phyloP scores from a whole-genome alignment of 92 coral and sea anemone species.

The Zoanthus sansibaricus region DNA sequence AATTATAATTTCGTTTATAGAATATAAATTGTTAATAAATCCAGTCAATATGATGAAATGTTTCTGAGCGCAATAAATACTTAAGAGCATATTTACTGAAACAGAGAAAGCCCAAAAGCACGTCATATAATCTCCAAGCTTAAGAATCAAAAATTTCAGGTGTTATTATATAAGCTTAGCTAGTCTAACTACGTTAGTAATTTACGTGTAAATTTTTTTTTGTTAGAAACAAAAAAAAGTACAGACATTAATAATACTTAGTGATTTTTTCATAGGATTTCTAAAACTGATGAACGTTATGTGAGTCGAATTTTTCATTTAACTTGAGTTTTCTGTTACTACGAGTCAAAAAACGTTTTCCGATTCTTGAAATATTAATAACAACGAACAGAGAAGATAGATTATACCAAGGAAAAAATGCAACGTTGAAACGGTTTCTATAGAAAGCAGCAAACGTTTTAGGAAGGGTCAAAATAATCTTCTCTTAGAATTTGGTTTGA shows the following conservation, averaged over 20 bases:
- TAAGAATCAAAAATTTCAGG: background rate
- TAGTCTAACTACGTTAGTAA: constrained; percentile 14
- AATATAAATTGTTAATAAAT: constrained; percentile 27
- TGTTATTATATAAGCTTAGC: background rate
- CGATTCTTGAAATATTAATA: constrained; percentile 68
- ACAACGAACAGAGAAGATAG: constrained; percentile 61
- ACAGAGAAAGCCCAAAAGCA: background rate
- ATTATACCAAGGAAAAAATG: constrained; percentile 58
- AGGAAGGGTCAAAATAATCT: constrained; percentile 51
- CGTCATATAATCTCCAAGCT: constrained; percentile 1
- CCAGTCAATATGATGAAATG: no score
- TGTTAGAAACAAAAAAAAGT: constrained; percentile 15
- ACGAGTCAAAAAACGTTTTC: background rate
- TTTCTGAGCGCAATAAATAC: no score
- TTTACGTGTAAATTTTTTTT: background rate
- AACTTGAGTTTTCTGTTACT: background rate
- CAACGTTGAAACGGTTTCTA: constrained; percentile 37
- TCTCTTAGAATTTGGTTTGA: constrained; percentile 60
- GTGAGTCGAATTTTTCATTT: background rate
- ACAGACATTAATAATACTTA: background rate
- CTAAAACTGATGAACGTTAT: constrained; percentile 1
- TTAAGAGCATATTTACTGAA: background rate
- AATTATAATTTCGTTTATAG: constrained; percentile 28
- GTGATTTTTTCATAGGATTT: background rate
- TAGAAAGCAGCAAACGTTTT: constrained; percentile 63